Evolutionary conservation across 2,888 invertebrate genomes (phyloP).

Genomic region (Drosophila parthenogenetica): DNA sequence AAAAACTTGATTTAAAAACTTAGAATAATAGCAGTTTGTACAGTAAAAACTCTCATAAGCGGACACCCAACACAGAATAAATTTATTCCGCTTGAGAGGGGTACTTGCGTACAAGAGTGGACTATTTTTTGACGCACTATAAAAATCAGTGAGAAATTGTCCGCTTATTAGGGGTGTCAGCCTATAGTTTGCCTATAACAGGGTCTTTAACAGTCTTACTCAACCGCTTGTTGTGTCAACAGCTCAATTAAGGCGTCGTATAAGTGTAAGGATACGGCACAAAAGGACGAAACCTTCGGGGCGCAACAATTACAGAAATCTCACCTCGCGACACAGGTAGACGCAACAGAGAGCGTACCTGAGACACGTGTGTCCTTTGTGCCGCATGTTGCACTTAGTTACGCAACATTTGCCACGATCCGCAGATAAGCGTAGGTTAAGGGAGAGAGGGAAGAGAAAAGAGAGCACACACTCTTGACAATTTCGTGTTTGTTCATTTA

Average conservation of each 20-base stretch:
- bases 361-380: conserved; percentile 10
- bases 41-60: no score
- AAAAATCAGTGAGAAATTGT: no score
- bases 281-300: conserved; percentile 5
- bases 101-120: no score
- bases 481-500: conserved; percentile 69
- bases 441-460: not conserved
- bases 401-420: conserved; percentile 74
- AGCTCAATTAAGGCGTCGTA: conserved; percentile 65
- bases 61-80: no score
- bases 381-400: conserved; percentile 68
- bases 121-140: no score
- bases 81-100: no score
- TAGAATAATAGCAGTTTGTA: no score
- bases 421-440: conserved; percentile 50
- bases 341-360: not conserved
- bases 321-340: conserved; percentile 46
- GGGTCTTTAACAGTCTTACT: not conserved
- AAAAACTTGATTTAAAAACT: no score
- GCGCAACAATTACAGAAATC: conserved; percentile 73
- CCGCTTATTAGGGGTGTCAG: no score
- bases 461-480: conserved; percentile 62
- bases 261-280: conserved; percentile 21
- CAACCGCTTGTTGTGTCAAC: conserved; percentile 40
- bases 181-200: no score